phyloP scores from a whole-genome alignment of 1,140 invertebrate species.

The Cepaea nemoralis region DNA sequence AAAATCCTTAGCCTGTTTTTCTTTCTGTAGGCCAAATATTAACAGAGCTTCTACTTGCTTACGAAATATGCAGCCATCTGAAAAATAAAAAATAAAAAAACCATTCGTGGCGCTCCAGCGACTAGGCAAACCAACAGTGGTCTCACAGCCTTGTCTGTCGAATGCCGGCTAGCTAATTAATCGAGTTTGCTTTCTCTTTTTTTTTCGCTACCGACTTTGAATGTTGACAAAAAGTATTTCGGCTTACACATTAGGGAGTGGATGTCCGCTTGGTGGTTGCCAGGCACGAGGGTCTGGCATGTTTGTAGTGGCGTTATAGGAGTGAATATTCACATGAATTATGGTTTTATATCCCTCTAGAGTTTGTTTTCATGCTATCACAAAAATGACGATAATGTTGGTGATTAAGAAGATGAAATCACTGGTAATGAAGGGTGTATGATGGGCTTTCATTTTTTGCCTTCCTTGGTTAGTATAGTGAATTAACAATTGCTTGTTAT shows the following conservation, averaged over 20 bases:
- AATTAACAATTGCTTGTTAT: too few relatives aligned
- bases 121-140: not conserved
- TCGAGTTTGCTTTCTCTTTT: not conserved
- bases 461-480: too few relatives aligned
- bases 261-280: not conserved
- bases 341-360: not conserved
- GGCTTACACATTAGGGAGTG: constrained; percentile 4
- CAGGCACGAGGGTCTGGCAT: not conserved
- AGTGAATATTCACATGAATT: not conserved
- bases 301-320: not conserved
- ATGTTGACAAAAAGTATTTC: constrained; percentile 1
- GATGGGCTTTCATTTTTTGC: too few relatives aligned
- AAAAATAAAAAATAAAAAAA: too few relatives aligned
- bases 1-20: too few relatives aligned
- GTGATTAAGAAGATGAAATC: too few relatives aligned
- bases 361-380: not conserved
- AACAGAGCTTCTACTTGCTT: not conserved
- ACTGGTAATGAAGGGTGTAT: not conserved
- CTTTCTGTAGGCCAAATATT: too few relatives aligned
- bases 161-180: constrained; percentile 6
- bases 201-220: not conserved
- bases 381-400: not conserved
- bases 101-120: not conserved
- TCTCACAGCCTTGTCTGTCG: not conserved
- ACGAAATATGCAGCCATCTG: not conserved